Evolutionary conservation across 2,113 vertebrate species (phyloP).

Genomic region (Cromileptes altivelis): DNA sequence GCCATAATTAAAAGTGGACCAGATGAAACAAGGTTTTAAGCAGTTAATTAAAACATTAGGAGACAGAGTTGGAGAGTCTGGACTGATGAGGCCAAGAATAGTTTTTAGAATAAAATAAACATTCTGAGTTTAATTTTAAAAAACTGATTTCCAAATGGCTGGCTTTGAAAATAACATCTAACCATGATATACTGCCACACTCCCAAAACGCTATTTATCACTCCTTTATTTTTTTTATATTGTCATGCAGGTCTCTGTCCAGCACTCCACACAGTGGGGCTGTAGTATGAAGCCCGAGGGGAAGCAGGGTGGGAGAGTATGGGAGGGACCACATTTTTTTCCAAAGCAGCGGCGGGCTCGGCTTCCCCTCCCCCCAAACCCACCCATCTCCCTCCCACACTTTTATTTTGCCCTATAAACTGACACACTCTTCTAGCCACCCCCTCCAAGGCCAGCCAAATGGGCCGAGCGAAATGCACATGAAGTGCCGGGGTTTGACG

Average conservation of each 20-base stretch:
- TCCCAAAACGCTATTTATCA: neutral
- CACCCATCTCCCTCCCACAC: slow-evolving; percentile 84
- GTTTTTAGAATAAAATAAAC: neutral
- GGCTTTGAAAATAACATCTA: neutral
- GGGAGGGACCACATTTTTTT: slow-evolving; percentile 82
- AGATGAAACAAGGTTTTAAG: no score
- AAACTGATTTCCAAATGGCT: neutral
- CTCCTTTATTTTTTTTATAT: neutral
- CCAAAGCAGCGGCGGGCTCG: slow-evolving; percentile 75
- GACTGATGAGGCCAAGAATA: neutral
- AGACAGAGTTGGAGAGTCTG: neutral
- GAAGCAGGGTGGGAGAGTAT: slow-evolving; percentile 66
- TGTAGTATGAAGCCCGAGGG: slow-evolving; percentile 44
- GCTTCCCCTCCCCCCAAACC: slow-evolving; percentile 82
- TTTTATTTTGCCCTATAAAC: slow-evolving; percentile 83
- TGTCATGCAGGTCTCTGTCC: neutral
- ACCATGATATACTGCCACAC: no score
- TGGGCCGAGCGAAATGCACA: slow-evolving; percentile 81
- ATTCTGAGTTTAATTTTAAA: neutral
- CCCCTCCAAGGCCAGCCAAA: slow-evolving; percentile 83
- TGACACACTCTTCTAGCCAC: slow-evolving; percentile 78
- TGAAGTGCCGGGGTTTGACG: slow-evolving; percentile 75
- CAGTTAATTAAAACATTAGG: neutral
- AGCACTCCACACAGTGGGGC: slow-evolving; percentile 5
- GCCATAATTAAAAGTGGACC: no score